Evolutionary conservation across 2,797 vertebrate species (phyloP).

Genomic region (Pseudochromis fuscus): DNA sequence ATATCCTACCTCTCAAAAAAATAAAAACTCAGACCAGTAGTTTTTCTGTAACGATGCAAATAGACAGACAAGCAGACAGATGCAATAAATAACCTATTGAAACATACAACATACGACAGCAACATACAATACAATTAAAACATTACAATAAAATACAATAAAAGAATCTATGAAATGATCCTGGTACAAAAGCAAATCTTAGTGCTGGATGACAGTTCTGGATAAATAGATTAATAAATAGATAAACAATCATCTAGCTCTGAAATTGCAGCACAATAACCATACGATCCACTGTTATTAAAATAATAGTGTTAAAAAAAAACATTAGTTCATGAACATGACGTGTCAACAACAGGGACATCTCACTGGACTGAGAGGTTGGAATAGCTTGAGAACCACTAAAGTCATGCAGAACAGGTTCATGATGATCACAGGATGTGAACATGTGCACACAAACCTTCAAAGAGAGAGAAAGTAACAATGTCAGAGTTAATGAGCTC

Average conservation of each 20-base stretch:
- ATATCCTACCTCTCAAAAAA: too few relatives aligned
- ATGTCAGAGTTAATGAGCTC: constrained; percentile 62
- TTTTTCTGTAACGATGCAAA: too few relatives aligned
- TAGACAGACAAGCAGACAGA: too few relatives aligned
- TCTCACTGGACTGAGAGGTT: neutral
- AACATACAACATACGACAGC: too few relatives aligned
- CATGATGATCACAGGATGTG: constrained; percentile 6
- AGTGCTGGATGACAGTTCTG: too few relatives aligned
- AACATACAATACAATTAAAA: too few relatives aligned
- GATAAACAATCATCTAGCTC: neutral
- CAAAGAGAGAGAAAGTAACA: constrained; percentile 36
- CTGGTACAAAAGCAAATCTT: too few relatives aligned
- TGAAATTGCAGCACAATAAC: neutral
- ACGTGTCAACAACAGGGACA: neutral
- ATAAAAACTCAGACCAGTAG: too few relatives aligned
- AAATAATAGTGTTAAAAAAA: neutral
- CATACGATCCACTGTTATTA: neutral
- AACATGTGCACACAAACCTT: constrained; percentile 12
- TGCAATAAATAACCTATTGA: too few relatives aligned
- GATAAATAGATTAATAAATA: neutral
- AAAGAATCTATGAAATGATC: too few relatives aligned
- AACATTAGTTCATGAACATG: neutral
- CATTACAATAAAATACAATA: too few relatives aligned
- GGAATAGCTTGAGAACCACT: neutral
- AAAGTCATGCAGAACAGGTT: constrained; percentile 2